These are phyloP conservation scores for Amiota minor DNA, from an alignment of 2,888 invertebrate species.

Conservation along the genomic window DNA sequence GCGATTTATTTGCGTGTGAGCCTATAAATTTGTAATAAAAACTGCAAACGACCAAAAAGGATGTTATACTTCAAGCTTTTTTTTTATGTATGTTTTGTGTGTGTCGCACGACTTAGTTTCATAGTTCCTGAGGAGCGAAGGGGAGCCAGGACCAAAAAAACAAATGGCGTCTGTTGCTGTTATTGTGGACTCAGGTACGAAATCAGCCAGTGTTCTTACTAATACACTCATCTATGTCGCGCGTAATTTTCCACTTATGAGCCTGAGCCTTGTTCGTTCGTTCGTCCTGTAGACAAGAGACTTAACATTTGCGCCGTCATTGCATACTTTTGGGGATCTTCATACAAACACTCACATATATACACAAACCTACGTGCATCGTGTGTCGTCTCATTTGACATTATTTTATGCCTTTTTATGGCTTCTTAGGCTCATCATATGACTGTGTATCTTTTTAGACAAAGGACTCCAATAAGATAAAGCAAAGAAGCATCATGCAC, in stretches of 20 bases:
- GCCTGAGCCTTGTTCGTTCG: not conserved
- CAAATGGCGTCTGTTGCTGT: slow-evolving; percentile 21
- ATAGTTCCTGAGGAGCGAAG: not conserved
- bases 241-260: slow-evolving; percentile 33
- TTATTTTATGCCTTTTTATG: slow-evolving; percentile 68
- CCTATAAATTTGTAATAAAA: slow-evolving; percentile 70
- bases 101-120: slow-evolving; percentile 1
- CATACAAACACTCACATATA: slow-evolving; percentile 1
- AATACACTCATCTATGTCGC: slow-evolving; percentile 63
- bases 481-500: slow-evolving; percentile 41
- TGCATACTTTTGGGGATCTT: slow-evolving; percentile 5
- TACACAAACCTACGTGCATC: not conserved
- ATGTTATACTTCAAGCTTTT: slow-evolving; percentile 30
- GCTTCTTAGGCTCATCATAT: slow-evolving; percentile 56
- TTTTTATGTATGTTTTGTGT: not conserved
- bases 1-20: slow-evolving; percentile 67
- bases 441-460: not conserved
- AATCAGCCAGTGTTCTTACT: slow-evolving; percentile 37
- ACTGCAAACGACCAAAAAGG: slow-evolving; percentile 62
- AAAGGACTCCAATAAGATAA: not conserved
- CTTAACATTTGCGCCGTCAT: not conserved
- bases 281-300: slow-evolving; percentile 33
- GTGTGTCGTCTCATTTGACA: slow-evolving; percentile 60
- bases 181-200: slow-evolving; percentile 11
- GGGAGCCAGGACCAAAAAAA: not conserved